Conservation (phyloP, 2,888 invertebrate genomes). For the Metellina segmentata region DNA sequence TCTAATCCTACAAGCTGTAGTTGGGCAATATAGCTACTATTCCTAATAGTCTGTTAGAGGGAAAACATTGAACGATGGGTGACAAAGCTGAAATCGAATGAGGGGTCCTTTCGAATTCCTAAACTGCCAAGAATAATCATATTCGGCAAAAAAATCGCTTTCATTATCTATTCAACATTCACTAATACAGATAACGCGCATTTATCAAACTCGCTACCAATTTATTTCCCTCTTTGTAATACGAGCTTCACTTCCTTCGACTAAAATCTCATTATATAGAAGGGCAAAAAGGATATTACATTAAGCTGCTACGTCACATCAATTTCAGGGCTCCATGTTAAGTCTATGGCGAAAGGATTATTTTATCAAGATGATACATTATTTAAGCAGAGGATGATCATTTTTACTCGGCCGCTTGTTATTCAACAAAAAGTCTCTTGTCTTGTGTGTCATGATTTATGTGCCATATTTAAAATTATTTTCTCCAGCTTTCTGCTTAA, state of each 20-base stretch:
- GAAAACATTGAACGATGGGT: not conserved
- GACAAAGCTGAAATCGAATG: not conserved
- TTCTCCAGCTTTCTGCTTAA: slow-evolving; percentile 28
- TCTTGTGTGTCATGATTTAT: slow-evolving; percentile 51
- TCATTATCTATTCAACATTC: slow-evolving; percentile 59
- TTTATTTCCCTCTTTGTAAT: slow-evolving; percentile 51
- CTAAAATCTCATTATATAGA: slow-evolving; percentile 34
- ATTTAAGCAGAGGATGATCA: slow-evolving; percentile 45
- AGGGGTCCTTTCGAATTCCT: not conserved
- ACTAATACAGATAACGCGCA: slow-evolving; percentile 18
- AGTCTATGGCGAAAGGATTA: slow-evolving; percentile 57
- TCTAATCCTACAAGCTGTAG: too few species aligned
- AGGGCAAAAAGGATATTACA: slow-evolving; percentile 52
- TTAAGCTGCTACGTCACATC: slow-evolving; percentile 54
- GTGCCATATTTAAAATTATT: slow-evolving; percentile 58
- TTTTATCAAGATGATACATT: slow-evolving; percentile 63
- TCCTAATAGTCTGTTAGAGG: too few species aligned
- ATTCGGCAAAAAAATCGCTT: slow-evolving; percentile 16
- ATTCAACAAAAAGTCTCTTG: slow-evolving; percentile 36
- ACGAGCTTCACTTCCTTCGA: slow-evolving; percentile 34
- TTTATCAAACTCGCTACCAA: slow-evolving; percentile 45
- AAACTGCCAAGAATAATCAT: not conserved
- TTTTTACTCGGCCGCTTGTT: slow-evolving; percentile 57
- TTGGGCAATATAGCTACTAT: too few species aligned
- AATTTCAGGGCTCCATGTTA: slow-evolving; percentile 36